Evolutionary conservation across 2,888 invertebrate species (phyloP).

Genomic region (Anagyrus pseudococci): DNA sequence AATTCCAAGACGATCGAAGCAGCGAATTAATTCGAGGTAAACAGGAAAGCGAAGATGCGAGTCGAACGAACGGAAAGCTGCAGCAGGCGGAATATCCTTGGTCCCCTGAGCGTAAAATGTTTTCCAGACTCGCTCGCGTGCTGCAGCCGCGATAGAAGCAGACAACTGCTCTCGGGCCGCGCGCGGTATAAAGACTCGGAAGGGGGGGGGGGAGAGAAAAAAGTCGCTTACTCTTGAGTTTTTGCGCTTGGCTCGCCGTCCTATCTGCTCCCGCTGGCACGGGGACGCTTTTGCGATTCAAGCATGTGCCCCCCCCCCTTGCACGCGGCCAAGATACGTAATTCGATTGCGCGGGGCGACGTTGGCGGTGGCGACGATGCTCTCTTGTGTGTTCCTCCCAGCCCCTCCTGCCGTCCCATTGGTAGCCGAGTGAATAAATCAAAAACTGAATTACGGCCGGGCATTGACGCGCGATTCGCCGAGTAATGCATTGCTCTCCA

Average conservation of each 20-base stretch:
- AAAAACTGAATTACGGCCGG: slow-evolving; percentile 32
- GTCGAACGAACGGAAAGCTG: too few relatives aligned
- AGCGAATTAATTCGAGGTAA: too few relatives aligned
- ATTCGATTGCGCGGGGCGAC: slow-evolving; percentile 22
- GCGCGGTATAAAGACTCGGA: slow-evolving; percentile 1
- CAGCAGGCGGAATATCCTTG: too few relatives aligned
- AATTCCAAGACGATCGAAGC: too few relatives aligned
- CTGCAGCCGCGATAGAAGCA: background rate
- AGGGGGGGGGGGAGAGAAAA: slow-evolving; percentile 2
- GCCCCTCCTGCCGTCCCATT: background rate
- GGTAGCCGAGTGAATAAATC: slow-evolving; percentile 28
- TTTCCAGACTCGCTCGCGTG: slow-evolving; percentile 6
- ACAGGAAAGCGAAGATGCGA: too few relatives aligned
- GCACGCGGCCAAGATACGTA: slow-evolving; percentile 3
- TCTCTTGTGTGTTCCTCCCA: too few relatives aligned
- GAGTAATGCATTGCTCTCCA: slow-evolving; percentile 3
- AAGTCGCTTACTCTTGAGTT: slow-evolving; percentile 26
- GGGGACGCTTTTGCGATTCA: background rate
- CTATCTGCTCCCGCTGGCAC: background rate
- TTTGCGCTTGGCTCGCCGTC: slow-evolving; percentile 12
- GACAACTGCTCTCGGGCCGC: background rate
- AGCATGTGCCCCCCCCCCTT: background rate
- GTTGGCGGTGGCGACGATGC: too few relatives aligned
- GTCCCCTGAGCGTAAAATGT: slow-evolving; percentile 6
- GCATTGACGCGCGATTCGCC: slow-evolving; percentile 28